Percentiles rank a stretch among this genome's conserved stretches.
Conservation (phyloP, 2,113 vertebrate genomes). For the Pteruthius melanotis region DNA sequence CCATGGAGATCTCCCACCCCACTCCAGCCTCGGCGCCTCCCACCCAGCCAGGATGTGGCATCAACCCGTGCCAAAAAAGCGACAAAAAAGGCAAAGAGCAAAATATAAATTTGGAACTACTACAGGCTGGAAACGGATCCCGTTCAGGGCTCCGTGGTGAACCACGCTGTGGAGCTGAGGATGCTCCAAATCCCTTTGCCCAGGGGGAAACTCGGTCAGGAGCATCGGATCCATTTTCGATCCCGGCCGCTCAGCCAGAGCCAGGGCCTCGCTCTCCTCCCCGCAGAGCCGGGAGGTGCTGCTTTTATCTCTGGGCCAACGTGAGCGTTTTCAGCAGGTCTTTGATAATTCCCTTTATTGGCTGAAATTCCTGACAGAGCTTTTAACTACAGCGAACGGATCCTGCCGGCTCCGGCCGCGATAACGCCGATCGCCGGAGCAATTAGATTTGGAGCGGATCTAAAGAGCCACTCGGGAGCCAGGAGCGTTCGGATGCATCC, state of each 20-base stretch:
- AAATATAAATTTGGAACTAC: neutral
- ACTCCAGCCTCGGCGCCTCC: neutral
- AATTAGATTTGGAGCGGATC: neutral
- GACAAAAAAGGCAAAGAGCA: neutral
- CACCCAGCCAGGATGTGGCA: neutral
- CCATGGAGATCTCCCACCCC: neutral
- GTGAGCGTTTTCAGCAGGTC: neutral
- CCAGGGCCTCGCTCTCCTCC: rapidly evolving
- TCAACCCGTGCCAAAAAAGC: rapidly evolving
- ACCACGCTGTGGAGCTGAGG: neutral
- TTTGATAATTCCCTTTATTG: neutral
- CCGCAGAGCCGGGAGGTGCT: rapidly evolving
- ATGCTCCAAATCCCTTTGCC: neutral
- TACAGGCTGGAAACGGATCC: neutral
- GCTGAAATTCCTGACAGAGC: neutral
- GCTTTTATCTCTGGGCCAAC: neutral
- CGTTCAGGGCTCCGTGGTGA: neutral
- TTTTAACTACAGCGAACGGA: neutral
- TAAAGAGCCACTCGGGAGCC: neutral
- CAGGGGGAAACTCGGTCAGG: rapidly evolving
- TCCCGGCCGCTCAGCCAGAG: neutral
- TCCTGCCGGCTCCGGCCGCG: too few species aligned
- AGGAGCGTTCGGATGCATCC: neutral
- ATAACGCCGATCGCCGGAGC: neutral
- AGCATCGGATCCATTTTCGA: neutral